These are phyloP conservation scores for Rhadina sibilatrix DNA, from an alignment of 2,113 vertebrate genomes.

Conservation along the genomic window DNA sequence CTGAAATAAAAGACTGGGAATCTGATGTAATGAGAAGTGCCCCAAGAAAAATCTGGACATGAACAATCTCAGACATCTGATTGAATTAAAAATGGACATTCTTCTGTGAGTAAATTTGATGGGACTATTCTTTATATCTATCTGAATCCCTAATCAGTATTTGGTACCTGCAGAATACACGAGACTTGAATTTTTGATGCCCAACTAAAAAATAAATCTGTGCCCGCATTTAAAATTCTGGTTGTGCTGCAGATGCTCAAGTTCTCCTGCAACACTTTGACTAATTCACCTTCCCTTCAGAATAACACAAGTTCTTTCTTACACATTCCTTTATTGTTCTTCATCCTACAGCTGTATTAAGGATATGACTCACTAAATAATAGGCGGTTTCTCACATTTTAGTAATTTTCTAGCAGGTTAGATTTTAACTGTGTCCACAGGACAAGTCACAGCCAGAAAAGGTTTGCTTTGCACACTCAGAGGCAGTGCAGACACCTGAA, in stretches of 20 bases:
- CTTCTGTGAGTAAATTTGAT: not conserved
- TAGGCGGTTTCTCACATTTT: not conserved
- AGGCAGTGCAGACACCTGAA: not conserved
- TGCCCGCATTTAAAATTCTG: not conserved
- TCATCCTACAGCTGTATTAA: not conserved
- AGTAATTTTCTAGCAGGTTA: not conserved
- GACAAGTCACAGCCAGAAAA: not conserved
- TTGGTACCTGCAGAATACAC: not conserved
- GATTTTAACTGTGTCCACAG: not conserved
- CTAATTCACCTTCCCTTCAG: not conserved
- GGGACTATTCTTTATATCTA: not conserved
- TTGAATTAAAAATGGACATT: not conserved
- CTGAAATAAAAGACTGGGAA: not conserved
- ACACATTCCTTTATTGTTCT: not conserved
- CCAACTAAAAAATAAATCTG: not conserved
- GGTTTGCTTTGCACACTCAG: not conserved
- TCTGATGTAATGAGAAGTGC: not conserved
- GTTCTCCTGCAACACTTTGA: not conserved
- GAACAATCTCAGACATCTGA: rapidly evolving
- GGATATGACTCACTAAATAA: not conserved
- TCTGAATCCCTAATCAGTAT: not conserved
- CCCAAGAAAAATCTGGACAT: not conserved
- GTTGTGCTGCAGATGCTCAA: not conserved
- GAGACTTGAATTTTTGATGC: not conserved
- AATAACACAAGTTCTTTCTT: not conserved